Percentiles rank a stretch among this genome's conserved stretches.
phyloP scores from a whole-genome alignment of 2,797 vertebrate genomes.

The Gallirallus australis region DNA sequence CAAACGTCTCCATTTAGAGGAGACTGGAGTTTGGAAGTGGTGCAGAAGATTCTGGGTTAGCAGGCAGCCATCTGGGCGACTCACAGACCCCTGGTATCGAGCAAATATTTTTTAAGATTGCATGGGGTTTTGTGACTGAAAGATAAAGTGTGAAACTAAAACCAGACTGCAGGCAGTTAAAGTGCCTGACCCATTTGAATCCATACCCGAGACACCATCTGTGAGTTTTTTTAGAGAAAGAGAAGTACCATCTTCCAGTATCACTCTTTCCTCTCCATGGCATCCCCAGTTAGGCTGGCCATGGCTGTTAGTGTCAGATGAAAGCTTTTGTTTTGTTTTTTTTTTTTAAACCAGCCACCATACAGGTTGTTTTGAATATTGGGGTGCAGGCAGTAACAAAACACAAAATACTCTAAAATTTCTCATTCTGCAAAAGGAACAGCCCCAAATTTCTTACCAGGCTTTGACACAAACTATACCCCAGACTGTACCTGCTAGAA shows the following conservation, averaged over 20 bases:
- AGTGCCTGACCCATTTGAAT: neutral
- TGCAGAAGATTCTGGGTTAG: neutral
- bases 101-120: neutral
- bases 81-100: neutral
- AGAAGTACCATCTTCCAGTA: neutral
- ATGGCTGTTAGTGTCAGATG: neutral
- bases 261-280: neutral
- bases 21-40: neutral
- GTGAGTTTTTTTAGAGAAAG: neutral
- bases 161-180: neutral
- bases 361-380: neutral
- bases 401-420: neutral
- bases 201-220: neutral
- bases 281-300: neutral
- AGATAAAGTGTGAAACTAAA: neutral
- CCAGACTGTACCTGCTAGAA: neutral
- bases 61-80: neutral
- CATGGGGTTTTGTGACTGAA: neutral
- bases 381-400: neutral
- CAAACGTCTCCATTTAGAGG: neutral
- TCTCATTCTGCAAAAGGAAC: neutral
- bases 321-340: neutral
- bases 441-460: neutral
- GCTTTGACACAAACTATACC: neutral
- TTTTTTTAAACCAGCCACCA: neutral